These are phyloP conservation scores for Epinotia nisella DNA, from an alignment of 2,888 invertebrate species.

Conservation along the genomic window DNA sequence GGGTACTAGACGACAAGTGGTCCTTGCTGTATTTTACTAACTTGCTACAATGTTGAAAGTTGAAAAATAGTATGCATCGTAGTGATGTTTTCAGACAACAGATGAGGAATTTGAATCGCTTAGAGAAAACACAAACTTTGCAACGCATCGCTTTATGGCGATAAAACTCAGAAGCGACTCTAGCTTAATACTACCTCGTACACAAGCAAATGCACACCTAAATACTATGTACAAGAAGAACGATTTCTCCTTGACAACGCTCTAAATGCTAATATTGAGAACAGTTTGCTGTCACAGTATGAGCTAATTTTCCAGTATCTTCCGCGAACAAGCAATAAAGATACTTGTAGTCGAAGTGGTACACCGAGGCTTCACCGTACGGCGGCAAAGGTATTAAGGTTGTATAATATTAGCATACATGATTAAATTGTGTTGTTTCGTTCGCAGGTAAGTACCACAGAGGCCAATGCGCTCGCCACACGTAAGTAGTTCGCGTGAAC, in stretches of 20 bases:
- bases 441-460: constrained; percentile 36
- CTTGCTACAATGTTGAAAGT: no score
- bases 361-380: not conserved
- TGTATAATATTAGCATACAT: not conserved
- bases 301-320: constrained; percentile 18
- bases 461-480: not conserved
- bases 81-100: no score
- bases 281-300: constrained; percentile 9
- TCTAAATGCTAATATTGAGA: constrained; percentile 18
- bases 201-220: not conserved
- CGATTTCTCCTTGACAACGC: not conserved
- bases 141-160: not conserved
- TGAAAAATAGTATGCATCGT: no score
- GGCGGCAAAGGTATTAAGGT: not conserved
- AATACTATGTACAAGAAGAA: not conserved
- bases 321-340: constrained; percentile 23
- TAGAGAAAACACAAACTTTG: no score
- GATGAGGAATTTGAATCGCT: no score
- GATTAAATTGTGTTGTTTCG: constrained; percentile 18
- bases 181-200: not conserved
- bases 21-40: no score
- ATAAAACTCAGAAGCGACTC: not conserved
- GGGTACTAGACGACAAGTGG: no score
- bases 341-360: not conserved
- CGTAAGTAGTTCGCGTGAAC: constrained; percentile 23